Base-by-base conservation (phyloP, 2,888 invertebrate species). In the Heliconius aoede region DNA sequence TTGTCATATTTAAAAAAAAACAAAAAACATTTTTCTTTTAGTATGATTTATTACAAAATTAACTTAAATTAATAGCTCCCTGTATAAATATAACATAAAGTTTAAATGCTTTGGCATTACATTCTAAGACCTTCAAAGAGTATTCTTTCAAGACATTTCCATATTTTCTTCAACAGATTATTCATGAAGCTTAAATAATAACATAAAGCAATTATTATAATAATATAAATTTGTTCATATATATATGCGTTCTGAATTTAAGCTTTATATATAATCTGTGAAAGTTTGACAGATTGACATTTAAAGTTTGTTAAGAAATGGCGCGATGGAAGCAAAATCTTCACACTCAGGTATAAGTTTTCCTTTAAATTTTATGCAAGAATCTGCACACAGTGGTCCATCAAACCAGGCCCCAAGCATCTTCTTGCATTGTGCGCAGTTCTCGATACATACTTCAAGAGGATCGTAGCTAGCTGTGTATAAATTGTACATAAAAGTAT, bases 341-440 rank as follows among this genome's bases (percentile, higher is more conserved):
- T 97, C 97, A 87, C 98, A 98, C 83, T 98, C 98, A 0, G 98
- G 98, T 76, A 97, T 97, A 79, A 97, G 95, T 88, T 97, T 97
- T 80, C 97, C 98, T 86, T 97, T 97, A 90, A 96, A 97, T 87
- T 97, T 97, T 82, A 98, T 95, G 88, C 98, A 98, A 81, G 97
- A 96, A 84, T 98, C 97, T 0, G 97, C 98, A 88, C 98, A 98
- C 0, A 97, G 95, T 71, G 97, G 96, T 0, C 98, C 98, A 85
- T 98, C 97, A 91, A 98, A 98, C 93, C 97, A 98, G 0, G 96
- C 95, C 0, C 97, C 98, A 81, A 97, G 96, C 96, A 98, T 97
- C 89, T 97, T 97, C 91, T 97, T 97, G 91, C 98, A 98, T 86
- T 97, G 98, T 0, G 97, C 98, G 87, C 98, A 98, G 91, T 98